These are phyloP conservation scores for Euproctis similis DNA, from an alignment of 2,888 invertebrate species.

Conservation along the genomic window DNA sequence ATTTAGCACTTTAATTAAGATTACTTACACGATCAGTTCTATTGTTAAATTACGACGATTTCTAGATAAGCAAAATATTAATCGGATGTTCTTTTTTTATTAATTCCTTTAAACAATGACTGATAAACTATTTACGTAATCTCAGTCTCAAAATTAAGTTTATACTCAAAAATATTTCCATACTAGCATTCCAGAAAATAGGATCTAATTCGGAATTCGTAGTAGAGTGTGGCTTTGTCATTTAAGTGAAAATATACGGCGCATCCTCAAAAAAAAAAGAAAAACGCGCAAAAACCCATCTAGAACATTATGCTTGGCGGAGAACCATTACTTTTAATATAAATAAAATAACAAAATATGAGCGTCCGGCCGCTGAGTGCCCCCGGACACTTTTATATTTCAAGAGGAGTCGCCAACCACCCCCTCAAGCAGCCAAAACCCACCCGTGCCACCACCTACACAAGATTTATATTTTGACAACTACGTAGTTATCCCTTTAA, in stretches of 20 bases:
- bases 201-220: no score
- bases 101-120: no score
- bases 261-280: conserved; percentile 64
- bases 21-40: no score
- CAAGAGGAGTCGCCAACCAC: conserved; percentile 40
- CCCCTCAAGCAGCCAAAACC: conserved; percentile 21
- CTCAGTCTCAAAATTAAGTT: no score
- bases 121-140: no score
- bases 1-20: no score
- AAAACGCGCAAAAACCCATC: conserved; percentile 69
- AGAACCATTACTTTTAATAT: conserved; percentile 75
- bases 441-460: conserved; percentile 17
- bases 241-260: conserved; percentile 75
- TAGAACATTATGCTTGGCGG: conserved; percentile 65
- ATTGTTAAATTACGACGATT: no score
- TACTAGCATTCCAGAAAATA: conserved; percentile 25
- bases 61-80: no score
- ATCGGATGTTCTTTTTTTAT: no score
- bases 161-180: no score
- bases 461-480: conserved; percentile 44
- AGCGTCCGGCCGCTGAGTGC: conserved; percentile 74
- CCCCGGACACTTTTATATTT: conserved; percentile 72
- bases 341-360: conserved; percentile 77
- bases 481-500: conserved; percentile 24
- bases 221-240: conserved; percentile 53